Evolutionary conservation across 1,140 invertebrate species (phyloP).

Genomic region (Drosophila orena): DNA sequence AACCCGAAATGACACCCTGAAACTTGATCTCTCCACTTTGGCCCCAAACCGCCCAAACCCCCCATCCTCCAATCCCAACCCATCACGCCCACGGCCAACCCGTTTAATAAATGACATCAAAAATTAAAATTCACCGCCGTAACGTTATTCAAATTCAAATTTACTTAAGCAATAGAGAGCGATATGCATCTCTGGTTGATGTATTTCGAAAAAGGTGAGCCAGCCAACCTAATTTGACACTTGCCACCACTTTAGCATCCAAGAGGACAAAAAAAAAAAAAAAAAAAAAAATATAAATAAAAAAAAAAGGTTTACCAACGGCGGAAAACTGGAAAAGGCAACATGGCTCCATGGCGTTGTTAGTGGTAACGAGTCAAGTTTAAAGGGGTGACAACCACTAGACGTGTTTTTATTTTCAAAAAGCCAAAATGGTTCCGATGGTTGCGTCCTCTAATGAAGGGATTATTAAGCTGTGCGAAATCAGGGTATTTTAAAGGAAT

Average conservation of each 20-base stretch:
- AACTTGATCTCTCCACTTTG: slow-evolving; percentile 22
- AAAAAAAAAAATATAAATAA: slow-evolving; percentile 2
- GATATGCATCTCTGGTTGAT: slow-evolving; percentile 5
- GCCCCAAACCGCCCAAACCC: no score
- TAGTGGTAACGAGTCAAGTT: slow-evolving; percentile 56
- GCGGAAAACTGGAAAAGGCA: slow-evolving; percentile 8
- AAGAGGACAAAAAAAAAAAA: not conserved
- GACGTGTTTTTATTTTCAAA: slow-evolving; percentile 39
- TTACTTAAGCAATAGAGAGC: slow-evolving; percentile 27
- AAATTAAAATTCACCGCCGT: slow-evolving; percentile 70
- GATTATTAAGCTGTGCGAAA: slow-evolving; percentile 14
- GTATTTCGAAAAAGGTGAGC: slow-evolving; percentile 26
- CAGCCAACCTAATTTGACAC: slow-evolving; percentile 76
- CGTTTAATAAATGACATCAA: slow-evolving; percentile 79
- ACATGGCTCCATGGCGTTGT: slow-evolving; percentile 62
- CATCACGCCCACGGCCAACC: slow-evolving; percentile 13
- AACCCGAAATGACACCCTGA: slow-evolving; percentile 1
- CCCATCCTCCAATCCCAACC: no score
- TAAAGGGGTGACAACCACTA: slow-evolving; percentile 30
- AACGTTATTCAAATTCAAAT: slow-evolving; percentile 76
- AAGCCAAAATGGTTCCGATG: slow-evolving; percentile 18
- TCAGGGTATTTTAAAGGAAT: slow-evolving; percentile 2
- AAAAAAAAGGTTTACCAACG: not conserved
- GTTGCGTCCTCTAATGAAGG: slow-evolving; percentile 26
- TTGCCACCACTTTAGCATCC: slow-evolving; percentile 14